Percentiles rank a stretch among this genome's conserved stretches.
These are phyloP conservation scores for Cercocebus atys DNA, from an alignment of 2,113 vertebrate genomes.

Conservation along the genomic window DNA sequence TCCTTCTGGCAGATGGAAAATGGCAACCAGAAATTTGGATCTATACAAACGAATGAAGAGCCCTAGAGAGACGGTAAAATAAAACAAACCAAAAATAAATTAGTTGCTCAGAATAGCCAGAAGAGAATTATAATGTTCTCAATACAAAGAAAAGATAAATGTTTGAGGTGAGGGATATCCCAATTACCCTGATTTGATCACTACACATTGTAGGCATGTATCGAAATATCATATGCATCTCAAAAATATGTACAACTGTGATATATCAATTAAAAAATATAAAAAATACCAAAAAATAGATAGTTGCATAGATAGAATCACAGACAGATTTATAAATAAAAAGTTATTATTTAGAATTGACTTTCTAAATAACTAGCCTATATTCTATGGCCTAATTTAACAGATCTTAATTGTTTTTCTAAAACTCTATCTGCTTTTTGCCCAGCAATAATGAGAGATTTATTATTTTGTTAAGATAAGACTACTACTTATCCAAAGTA, in stretches of 20 bases:
- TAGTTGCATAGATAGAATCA: neutral
- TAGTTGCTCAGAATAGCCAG: no score
- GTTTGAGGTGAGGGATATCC: no score
- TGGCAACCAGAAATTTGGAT: neutral
- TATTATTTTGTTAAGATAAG: neutral
- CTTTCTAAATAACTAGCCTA: neutral
- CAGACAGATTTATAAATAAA: neutral
- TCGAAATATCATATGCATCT: no score
- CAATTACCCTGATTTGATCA: no score
- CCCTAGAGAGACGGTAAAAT: neutral
- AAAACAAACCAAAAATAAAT: neutral
- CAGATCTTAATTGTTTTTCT: neutral
- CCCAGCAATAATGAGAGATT: neutral
- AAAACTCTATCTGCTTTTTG: neutral
- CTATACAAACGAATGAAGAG: slow-evolving; percentile 18
- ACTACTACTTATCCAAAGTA: neutral
- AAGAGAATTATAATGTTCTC: no score
- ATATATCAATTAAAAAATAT: no score
- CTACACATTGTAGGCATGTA: no score
- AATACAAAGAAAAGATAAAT: no score
- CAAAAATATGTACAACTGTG: no score
- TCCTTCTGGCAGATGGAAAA: neutral
- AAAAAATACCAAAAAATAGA: neutral
- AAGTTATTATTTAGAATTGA: neutral
- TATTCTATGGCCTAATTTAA: slow-evolving; percentile 10